Evolutionary conservation across 35 echinoderm and acorn worm species (phyloP).

Genomic region (Holothuria glaberrima): DNA sequence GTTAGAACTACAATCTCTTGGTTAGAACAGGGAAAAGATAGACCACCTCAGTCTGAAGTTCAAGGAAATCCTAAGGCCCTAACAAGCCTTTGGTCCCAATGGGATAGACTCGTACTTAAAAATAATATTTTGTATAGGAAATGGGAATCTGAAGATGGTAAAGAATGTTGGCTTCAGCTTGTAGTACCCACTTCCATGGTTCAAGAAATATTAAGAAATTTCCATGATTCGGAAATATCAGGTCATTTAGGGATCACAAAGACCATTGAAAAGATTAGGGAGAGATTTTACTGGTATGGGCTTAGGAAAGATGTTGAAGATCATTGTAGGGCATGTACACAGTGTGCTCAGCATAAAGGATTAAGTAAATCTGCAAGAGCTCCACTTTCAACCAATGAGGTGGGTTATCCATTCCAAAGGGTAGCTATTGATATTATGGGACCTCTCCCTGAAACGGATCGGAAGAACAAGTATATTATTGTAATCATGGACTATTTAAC

Average conservation of each 20-base stretch:
- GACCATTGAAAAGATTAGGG: slow-evolving; percentile 23
- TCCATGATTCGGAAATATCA: slow-evolving; percentile 18
- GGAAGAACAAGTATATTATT: slow-evolving; percentile 46
- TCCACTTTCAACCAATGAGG: background rate
- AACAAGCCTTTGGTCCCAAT: slow-evolving; percentile 51
- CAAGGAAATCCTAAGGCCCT: background rate
- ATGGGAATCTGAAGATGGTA: slow-evolving; percentile 44
- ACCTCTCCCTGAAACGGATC: slow-evolving; percentile 46
- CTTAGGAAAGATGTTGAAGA: slow-evolving; percentile 1
- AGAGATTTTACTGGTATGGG: slow-evolving; percentile 36
- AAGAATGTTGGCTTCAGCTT: background rate
- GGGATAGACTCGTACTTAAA: slow-evolving; percentile 13
- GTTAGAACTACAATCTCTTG: slow-evolving; percentile 8
- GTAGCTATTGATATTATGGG: too few species aligned
- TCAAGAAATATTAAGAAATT: too few species aligned
- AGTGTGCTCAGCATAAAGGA: background rate
- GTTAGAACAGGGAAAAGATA: background rate
- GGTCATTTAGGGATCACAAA: too few species aligned
- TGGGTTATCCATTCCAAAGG: slow-evolving; percentile 38
- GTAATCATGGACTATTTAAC: slow-evolving; percentile 62
- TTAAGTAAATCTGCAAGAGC: background rate
- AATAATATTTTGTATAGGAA: slow-evolving; percentile 24
- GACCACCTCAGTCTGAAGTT: background rate
- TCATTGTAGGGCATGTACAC: background rate
- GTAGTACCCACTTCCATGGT: slow-evolving; percentile 4